These are phyloP conservation scores for Ophioninae sp. DNA, from an alignment of 2,888 invertebrate genomes.

Conservation along the genomic window DNA sequence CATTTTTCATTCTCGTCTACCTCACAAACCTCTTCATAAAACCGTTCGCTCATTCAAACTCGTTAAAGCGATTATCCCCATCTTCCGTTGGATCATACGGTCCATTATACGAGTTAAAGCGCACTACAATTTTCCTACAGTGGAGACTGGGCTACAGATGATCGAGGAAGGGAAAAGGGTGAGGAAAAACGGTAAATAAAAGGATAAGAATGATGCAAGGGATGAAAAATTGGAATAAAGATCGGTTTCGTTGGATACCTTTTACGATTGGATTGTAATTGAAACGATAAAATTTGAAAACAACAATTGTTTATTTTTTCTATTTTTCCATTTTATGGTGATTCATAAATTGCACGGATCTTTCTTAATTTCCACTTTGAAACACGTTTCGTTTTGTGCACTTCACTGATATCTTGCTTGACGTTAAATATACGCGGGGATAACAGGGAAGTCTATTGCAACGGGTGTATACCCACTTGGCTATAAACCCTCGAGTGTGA, in stretches of 20 bases:
- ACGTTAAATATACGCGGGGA: conserved; percentile 14
- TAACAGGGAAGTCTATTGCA: conserved; percentile 10
- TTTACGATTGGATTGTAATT: too few relatives aligned
- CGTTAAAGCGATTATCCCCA: conserved; percentile 65
- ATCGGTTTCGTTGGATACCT: too few relatives aligned
- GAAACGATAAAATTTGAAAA: too few relatives aligned
- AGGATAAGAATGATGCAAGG: not conserved
- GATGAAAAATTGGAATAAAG: not conserved
- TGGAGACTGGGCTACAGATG: conserved; percentile 12
- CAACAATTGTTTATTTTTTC: too few relatives aligned
- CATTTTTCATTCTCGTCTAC: conserved; percentile 43
- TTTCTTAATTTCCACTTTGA: conserved; percentile 2
- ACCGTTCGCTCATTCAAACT: conserved; percentile 64
- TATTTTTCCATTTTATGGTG: too few relatives aligned
- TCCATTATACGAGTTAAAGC: conserved; percentile 65
- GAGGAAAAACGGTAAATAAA: not conserved
- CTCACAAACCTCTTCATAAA: conserved; percentile 54
- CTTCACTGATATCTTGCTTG: conserved; percentile 14
- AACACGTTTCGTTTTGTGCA: not conserved
- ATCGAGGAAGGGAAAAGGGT: not conserved
- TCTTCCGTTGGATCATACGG: conserved; percentile 62
- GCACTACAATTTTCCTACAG: conserved; percentile 54
- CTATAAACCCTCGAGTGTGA: conserved; percentile 6
- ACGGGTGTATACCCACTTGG: conserved; percentile 14
- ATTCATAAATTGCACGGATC: too few relatives aligned